These are phyloP conservation scores for Peromyscus melanophrys DNA, from an alignment of 2,797 vertebrate species.

Conservation along the genomic window DNA sequence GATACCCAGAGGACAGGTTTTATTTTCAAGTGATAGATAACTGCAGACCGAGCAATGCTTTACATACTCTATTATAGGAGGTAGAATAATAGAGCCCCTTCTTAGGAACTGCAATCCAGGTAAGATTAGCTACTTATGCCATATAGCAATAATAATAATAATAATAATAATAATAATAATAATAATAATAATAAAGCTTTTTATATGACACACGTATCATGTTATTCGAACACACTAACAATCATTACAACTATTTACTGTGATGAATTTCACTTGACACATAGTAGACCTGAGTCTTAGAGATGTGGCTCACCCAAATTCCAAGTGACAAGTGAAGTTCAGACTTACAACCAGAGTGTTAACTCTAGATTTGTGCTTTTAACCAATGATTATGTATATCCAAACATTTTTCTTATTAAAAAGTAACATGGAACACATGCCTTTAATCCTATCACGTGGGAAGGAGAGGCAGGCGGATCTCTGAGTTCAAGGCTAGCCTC, in stretches of 20 bases:
- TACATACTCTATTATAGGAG: neutral
- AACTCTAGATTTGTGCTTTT: neutral
- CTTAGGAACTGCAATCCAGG: constrained; percentile 20
- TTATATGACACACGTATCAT: neutral
- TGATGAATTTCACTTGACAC: constrained; percentile 36
- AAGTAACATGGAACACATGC: neutral
- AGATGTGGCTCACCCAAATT: constrained; percentile 9
- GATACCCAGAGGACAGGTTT: constrained; percentile 58
- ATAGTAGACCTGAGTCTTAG: constrained; percentile 18
- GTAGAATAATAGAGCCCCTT: neutral
- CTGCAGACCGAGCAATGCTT: neutral
- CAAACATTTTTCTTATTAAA: neutral
- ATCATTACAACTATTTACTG: constrained; percentile 1
- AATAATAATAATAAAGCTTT: neutral
- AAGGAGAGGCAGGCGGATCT: neutral
- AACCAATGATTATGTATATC: neutral
- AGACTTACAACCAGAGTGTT: constrained; percentile 10
- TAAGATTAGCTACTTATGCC: neutral
- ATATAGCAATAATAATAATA: constrained; percentile 3
- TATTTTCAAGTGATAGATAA: constrained; percentile 69
- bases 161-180: neutral
- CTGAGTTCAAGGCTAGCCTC: neutral
- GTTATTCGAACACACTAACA: neutral
- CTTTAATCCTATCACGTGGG: neutral
- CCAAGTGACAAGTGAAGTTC: constrained; percentile 39